Base-by-base conservation (phyloP, 2,888 invertebrate species). In the Acanthosoma haemorrhoidale region DNA sequence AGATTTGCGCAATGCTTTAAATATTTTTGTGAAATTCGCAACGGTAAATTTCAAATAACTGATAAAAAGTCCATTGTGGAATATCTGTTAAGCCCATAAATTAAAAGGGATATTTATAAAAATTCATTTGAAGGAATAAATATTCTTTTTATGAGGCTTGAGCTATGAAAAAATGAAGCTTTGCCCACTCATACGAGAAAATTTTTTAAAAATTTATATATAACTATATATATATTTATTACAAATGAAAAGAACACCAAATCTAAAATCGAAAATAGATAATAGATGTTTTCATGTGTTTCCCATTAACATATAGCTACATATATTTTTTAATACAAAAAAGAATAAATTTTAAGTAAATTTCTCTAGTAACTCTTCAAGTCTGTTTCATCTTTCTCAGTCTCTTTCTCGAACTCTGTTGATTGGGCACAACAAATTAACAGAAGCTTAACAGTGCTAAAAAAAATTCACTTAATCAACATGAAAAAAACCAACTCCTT, bases 211-310 rank as follows among this genome's bases (percentile, higher is more conserved):
- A 38, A 51, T 8, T 32, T 41, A 18, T 25, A 8, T 18, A 25
- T 21, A 43, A 21, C 18, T 43, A 51, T 41, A 18, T 25, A 8
- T 18, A 25, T 21, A 43, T 43, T 21, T 43, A 63, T 18, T 38
- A 63, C 38, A 39, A 63, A 66, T 18, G 15, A 41, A 66, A 66
- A 66, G 41, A 66, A 66, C 66, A 66, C 66, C 66, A 66, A 66
- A 64, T 25, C 43, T 32, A 25, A 66, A 66, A 66, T 66, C 29
- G 43, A 66, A n/a, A n/a, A 66, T 51, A 66, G 51, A 51, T 32
- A 18, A 16, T 66, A 66, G 66, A 18, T 41, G 31, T 66, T 66
- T 66, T 57, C 29, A 16, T 34, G 31, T 21, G 31, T 51, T 57
- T 66, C 31, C 43, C 66, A 36, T 66, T 41, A 29, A 64, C 29